These are phyloP conservation scores for Drosophila affinis DNA, from an alignment of 2,888 invertebrate genomes.

Conservation along the genomic window DNA sequence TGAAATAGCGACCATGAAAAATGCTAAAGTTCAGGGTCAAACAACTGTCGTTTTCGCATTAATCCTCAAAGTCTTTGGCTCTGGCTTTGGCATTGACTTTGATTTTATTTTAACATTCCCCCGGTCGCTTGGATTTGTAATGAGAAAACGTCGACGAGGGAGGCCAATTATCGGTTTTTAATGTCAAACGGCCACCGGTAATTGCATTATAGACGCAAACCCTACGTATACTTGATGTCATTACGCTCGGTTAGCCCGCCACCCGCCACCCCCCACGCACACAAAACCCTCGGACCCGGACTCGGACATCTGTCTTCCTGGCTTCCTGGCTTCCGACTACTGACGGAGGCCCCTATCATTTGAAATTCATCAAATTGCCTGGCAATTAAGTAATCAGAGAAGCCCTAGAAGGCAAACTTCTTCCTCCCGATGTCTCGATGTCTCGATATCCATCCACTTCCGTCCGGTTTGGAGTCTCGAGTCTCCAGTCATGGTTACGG, in stretches of 20 bases:
- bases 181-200: slow-evolving; percentile 25
- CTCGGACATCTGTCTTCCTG: neutral
- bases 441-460: slow-evolving; percentile 9
- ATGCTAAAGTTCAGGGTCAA: slow-evolving; percentile 72
- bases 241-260: slow-evolving; percentile 6
- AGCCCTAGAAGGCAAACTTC: slow-evolving; percentile 2
- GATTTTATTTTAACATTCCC: neutral
- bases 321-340: neutral
- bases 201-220: slow-evolving; percentile 30
- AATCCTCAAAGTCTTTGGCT: slow-evolving; percentile 27
- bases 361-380: slow-evolving; percentile 53
- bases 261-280: slow-evolving; percentile 1
- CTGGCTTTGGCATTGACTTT: neutral
- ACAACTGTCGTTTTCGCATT: slow-evolving; percentile 15
- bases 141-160: neutral
- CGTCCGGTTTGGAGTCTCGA: neutral
- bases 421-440: neutral
- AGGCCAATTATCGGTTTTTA: slow-evolving; percentile 5
- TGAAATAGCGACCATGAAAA: slow-evolving; percentile 46
- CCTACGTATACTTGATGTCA: slow-evolving; percentile 19
- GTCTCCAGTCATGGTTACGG: neutral
- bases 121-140: neutral
- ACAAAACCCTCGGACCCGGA: neutral
- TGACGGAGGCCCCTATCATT: slow-evolving; percentile 31
- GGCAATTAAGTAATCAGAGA: slow-evolving; percentile 53